These are phyloP conservation scores for Malurus leucopterus DNA, from an alignment of 2,797 vertebrate genomes.

Conservation along the genomic window DNA sequence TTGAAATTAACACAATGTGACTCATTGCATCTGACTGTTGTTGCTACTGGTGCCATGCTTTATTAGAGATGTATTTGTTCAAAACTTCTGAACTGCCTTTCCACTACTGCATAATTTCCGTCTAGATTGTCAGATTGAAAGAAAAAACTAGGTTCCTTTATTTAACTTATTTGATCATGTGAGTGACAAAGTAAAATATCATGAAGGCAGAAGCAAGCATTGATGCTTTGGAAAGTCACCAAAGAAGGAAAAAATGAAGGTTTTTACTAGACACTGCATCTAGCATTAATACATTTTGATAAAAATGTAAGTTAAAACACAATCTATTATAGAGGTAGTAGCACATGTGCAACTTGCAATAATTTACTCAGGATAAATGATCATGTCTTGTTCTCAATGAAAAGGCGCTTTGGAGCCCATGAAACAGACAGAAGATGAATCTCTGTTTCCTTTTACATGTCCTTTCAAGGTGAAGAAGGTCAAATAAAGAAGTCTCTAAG, in stretches of 20 bases:
- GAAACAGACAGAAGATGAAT: conserved; percentile 31
- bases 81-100: neutral
- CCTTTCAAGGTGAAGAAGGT: conserved; percentile 56
- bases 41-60: neutral
- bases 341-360: neutral
- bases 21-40: neutral
- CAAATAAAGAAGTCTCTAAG: conserved; percentile 23
- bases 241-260: neutral
- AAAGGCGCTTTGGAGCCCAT: neutral
- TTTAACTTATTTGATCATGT: neutral
- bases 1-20: neutral
- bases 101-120: neutral
- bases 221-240: neutral
- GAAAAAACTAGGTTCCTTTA: neutral
- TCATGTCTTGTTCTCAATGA: neutral
- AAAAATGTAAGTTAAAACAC: neutral
- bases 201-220: neutral
- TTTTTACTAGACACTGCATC: neutral
- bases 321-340: neutral
- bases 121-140: neutral
- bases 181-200: neutral
- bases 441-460: conserved; percentile 37
- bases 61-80: neutral
- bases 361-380: conserved; percentile 28
- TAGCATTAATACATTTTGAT: neutral